These are phyloP conservation scores for Drosophila sechellia DNA, from an alignment of 1,140 invertebrate genomes.

Conservation along the genomic window DNA sequence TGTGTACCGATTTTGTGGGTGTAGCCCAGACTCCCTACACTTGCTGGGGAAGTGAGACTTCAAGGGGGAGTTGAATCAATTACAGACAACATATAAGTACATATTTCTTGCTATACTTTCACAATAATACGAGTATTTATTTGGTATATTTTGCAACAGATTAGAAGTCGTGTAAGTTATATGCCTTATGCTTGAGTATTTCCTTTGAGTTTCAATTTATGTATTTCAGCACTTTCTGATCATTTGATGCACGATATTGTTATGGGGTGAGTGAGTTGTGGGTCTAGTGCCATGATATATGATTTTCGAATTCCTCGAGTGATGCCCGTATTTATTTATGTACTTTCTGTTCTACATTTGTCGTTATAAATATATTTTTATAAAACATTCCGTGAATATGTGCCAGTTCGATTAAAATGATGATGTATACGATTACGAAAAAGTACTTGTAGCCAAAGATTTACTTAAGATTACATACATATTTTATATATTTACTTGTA, in stretches of 20 bases:
- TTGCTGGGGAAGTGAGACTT: neutral
- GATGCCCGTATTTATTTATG: conserved; percentile 45
- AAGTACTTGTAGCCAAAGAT: conserved; percentile 65
- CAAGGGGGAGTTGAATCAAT: conserved; percentile 29
- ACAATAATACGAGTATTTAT: conserved; percentile 77
- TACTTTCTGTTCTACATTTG: conserved; percentile 44
- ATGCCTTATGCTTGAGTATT: conserved; percentile 61
- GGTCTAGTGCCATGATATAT: conserved; percentile 55
- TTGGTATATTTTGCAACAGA: conserved; percentile 70
- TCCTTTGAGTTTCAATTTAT: conserved; percentile 46
- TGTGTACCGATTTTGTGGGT: conserved; percentile 43
- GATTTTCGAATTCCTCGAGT: conserved; percentile 22
- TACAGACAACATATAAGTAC: conserved; percentile 70
- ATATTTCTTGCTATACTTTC: conserved; percentile 61
- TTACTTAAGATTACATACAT: conserved; percentile 38
- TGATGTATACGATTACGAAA: conserved; percentile 57
- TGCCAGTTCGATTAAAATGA: conserved; percentile 69
- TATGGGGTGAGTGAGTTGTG: conserved; percentile 38
- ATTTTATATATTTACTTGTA: conserved; percentile 30
- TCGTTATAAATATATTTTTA: conserved; percentile 59
- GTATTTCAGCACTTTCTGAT: conserved; percentile 58
- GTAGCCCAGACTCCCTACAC: conserved; percentile 4
- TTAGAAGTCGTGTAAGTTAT: conserved; percentile 50
- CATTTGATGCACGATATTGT: conserved; percentile 48
- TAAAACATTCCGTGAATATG: conserved; percentile 64